These are phyloP conservation scores for Chloroceryle amazona DNA, from an alignment of 2,797 vertebrate genomes.

Conservation along the genomic window DNA sequence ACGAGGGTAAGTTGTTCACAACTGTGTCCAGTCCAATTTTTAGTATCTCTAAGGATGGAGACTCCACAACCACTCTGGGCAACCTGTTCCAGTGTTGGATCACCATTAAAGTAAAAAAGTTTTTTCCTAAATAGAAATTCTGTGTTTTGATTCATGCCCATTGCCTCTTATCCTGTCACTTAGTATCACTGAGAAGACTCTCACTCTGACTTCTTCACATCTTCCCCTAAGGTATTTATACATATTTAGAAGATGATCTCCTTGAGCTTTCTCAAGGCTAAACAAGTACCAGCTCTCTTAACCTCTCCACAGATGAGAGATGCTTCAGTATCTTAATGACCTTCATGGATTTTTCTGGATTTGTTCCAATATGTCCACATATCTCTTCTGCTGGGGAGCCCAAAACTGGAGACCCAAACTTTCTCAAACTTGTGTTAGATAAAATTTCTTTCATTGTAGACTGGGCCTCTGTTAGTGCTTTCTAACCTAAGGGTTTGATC, in stretches of 20 bases:
- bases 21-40: not conserved
- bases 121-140: not conserved
- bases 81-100: not conserved
- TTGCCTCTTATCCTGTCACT: not conserved
- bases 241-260: accelerated
- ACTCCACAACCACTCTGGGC: not conserved
- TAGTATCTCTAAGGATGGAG: not conserved
- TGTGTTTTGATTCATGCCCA: not conserved
- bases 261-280: not conserved
- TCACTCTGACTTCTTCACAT: not conserved
- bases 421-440: not conserved
- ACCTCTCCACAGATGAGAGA: not conserved
- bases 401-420: not conserved
- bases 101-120: accelerated
- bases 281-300: not conserved
- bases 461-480: not conserved
- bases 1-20: not conserved
- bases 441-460: not conserved
- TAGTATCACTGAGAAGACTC: not conserved
- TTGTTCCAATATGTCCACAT: not conserved
- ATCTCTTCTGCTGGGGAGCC: not conserved
- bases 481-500: not conserved
- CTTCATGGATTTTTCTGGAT: not conserved
- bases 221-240: not conserved
- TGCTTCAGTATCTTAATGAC: not conserved